Conservation (phyloP, 2,888 invertebrate genomes). For the Drosophila greeni region DNA sequence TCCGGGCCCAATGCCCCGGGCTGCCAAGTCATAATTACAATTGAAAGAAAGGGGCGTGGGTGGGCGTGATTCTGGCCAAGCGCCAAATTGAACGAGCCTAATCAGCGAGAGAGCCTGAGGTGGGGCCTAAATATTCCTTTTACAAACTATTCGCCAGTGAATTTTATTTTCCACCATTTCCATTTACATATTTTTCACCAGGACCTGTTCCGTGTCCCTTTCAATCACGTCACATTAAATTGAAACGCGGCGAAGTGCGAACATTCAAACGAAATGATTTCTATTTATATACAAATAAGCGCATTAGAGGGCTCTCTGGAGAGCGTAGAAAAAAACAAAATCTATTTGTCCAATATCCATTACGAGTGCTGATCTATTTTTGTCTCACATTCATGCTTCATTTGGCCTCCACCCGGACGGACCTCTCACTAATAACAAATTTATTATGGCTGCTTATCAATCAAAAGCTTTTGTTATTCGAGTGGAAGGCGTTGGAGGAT, state of each 20-base stretch:
- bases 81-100: constrained; percentile 46
- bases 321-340: constrained; percentile 13
- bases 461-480: constrained; percentile 50
- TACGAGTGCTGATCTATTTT: constrained; percentile 42
- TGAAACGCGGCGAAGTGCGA: constrained; percentile 19
- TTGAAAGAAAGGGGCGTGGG: constrained; percentile 12
- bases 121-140: constrained; percentile 17
- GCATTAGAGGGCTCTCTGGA: constrained; percentile 19
- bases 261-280: constrained; percentile 29
- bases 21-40: constrained; percentile 55
- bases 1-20: constrained; percentile 39
- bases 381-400: constrained; percentile 52
- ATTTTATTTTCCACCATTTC: constrained; percentile 9
- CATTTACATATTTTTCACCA: constrained; percentile 14
- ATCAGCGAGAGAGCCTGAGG: constrained; percentile 33
- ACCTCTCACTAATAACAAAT: constrained; percentile 56
- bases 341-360: constrained; percentile 54
- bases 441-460: constrained; percentile 64
- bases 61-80: constrained; percentile 7
- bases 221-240: constrained; percentile 50
- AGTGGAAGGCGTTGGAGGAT: constrained; percentile 44
- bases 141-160: constrained; percentile 48
- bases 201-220: constrained; percentile 18
- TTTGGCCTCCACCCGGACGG: constrained; percentile 36
- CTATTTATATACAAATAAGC: constrained; percentile 46